Conservation (phyloP, 2,797 vertebrate species). For the Denticeps clupeoides region DNA sequence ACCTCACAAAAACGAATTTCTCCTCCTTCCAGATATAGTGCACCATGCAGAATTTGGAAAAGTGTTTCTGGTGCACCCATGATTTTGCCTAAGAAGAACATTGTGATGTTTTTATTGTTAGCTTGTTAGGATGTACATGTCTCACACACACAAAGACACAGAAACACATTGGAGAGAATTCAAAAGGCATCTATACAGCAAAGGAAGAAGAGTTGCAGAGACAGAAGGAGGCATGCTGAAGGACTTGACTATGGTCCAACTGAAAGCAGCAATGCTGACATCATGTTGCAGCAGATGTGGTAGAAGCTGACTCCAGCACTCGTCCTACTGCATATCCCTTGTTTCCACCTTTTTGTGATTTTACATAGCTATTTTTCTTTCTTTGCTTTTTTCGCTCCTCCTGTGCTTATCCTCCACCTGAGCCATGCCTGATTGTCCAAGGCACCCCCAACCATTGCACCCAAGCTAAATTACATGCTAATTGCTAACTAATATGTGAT, state of each 20-base stretch:
- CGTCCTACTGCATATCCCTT: constrained; percentile 4
- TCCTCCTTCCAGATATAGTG: too few relatives aligned
- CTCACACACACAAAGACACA: too few relatives aligned
- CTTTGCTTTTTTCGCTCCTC: constrained; percentile 13
- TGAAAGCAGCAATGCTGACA: constrained; percentile 57
- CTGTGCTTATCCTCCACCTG: constrained; percentile 46
- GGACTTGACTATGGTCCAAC: constrained; percentile 68
- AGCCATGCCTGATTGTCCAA: constrained; percentile 57
- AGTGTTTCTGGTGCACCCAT: too few relatives aligned
- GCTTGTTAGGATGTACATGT: too few relatives aligned
- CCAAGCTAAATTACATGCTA: constrained; percentile 48
- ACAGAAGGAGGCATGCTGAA: too few relatives aligned
- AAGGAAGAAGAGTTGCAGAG: constrained; percentile 18
- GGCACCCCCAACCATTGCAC: constrained; percentile 18
- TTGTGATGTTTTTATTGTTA: too few relatives aligned
- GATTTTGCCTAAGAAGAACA: too few relatives aligned
- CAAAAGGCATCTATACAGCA: neutral
- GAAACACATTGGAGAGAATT: neutral
- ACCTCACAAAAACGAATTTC: too few relatives aligned
- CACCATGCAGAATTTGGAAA: too few relatives aligned
- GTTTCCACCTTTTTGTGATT: neutral
- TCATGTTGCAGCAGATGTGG: constrained; percentile 64
- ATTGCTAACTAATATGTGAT: constrained; percentile 58
- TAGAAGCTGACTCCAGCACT: constrained; percentile 43
- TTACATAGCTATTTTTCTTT: constrained; percentile 4